Percentiles rank a stretch among this genome's conserved stretches.
phyloP scores from a whole-genome alignment of 2,888 invertebrate species.

The Neria commutata region DNA sequence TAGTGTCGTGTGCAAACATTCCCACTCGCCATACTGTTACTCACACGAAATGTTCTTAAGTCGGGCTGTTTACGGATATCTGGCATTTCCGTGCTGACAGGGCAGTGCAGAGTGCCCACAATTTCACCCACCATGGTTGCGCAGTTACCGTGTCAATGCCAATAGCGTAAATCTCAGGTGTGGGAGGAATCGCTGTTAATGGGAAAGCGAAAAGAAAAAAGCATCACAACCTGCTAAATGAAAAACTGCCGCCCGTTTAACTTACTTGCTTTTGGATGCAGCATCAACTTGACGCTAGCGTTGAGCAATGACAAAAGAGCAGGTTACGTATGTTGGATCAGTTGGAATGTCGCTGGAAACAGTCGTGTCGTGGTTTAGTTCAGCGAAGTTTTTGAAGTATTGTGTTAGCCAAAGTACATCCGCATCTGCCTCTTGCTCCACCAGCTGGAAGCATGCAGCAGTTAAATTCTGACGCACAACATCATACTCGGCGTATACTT shows the following conservation, averaged over 20 bases:
- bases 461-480: constrained; percentile 73
- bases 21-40: too few relatives aligned
- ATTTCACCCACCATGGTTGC: constrained; percentile 41
- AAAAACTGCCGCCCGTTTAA: neutral
- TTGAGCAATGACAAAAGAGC: too few relatives aligned
- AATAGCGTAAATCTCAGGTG: constrained; percentile 59
- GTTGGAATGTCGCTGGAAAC: too few relatives aligned
- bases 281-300: constrained; percentile 54
- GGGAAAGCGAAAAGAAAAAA: neutral
- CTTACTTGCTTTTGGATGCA: constrained; percentile 59
- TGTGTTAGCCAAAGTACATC: constrained; percentile 83
- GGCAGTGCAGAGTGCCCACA: constrained; percentile 30
- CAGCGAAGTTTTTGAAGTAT: constrained; percentile 79
- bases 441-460: constrained; percentile 74
- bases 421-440: constrained; percentile 71
- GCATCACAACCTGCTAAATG: neutral
- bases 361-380: constrained; percentile 68
- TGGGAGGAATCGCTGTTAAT: constrained; percentile 54
- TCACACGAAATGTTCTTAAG: constrained; percentile 56
- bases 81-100: constrained; percentile 48
- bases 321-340: too few relatives aligned
- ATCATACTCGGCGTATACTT: constrained; percentile 79
- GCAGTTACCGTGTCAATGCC: constrained; percentile 55
- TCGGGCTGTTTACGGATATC: constrained; percentile 57
- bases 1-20: too few relatives aligned